phyloP scores from a whole-genome alignment of 2,113 vertebrate genomes.

The Callipepla squamata region DNA sequence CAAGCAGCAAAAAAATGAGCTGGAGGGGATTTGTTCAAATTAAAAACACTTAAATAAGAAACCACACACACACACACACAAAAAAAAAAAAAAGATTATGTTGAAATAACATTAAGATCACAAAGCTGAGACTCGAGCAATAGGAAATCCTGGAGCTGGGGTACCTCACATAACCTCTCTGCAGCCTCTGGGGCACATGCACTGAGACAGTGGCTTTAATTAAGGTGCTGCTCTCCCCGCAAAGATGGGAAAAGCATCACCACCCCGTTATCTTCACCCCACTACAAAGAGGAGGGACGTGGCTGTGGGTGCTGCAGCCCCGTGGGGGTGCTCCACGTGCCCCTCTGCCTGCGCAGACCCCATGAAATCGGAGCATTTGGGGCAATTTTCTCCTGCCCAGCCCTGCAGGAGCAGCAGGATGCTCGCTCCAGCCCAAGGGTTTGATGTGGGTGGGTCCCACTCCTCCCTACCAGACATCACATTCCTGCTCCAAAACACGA shows the following conservation, averaged over 20 bases:
- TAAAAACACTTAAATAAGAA: slow-evolving; percentile 43
- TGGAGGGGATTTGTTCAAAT: slow-evolving; percentile 29
- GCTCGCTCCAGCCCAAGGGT: not conserved
- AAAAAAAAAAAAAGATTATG: not conserved
- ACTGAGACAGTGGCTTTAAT: not conserved
- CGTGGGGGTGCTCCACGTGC: rapidly evolving
- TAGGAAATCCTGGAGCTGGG: slow-evolving; percentile 23
- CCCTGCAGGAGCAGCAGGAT: rapidly evolving
- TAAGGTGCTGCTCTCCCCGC: rapidly evolving
- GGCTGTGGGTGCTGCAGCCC: not conserved
- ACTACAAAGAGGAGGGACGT: rapidly evolving
- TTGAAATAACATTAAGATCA: not conserved
- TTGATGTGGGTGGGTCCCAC: slow-evolving; percentile 44
- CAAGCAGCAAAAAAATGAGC: not conserved
- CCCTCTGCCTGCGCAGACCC: not conserved
- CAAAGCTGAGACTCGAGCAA: not conserved
- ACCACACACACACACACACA: slow-evolving; percentile 1
- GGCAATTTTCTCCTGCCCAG: not conserved
- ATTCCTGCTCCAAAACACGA: slow-evolving; percentile 19
- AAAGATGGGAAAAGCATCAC: rapidly evolving
- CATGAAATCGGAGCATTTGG: rapidly evolving
- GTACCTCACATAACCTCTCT: not conserved
- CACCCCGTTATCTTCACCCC: not conserved
- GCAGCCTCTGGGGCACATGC: rapidly evolving
- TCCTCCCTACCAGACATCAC: not conserved